Evolutionary conservation across 2,113 vertebrate species (phyloP).

Genomic region (Leptodactylus fuscus): DNA sequence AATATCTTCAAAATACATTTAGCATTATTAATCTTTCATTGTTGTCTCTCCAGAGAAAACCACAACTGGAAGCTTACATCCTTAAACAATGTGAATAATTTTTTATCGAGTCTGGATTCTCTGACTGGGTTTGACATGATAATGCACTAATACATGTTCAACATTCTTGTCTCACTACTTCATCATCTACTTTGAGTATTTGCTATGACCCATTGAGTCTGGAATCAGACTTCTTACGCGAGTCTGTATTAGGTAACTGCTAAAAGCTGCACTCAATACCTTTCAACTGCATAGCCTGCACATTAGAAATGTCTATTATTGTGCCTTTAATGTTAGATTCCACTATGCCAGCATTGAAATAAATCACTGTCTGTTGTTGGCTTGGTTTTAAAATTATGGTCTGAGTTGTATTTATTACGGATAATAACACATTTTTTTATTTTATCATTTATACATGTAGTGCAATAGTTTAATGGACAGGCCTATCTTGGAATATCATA

Average conservation of each 20-base stretch:
- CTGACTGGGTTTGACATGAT: constrained; percentile 41
- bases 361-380: not conserved
- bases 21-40: constrained; percentile 6
- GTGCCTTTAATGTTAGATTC: constrained; percentile 8
- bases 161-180: constrained; percentile 48
- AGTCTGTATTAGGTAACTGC: constrained; percentile 38
- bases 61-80: constrained; percentile 7
- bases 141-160: constrained; percentile 43
- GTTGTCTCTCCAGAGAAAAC: not conserved
- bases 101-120: constrained; percentile 26
- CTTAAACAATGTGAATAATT: constrained; percentile 31
- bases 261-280: constrained; percentile 13
- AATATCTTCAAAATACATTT: not conserved
- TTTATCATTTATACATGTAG: too few species aligned
- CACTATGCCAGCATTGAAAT: not conserved
- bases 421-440: too few species aligned
- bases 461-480: too few species aligned
- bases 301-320: constrained; percentile 6
- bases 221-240: not conserved
- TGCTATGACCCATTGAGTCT: constrained; percentile 39
- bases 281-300: not conserved
- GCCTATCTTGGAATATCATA: too few species aligned
- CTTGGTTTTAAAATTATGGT: not conserved
- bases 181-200: constrained; percentile 37
- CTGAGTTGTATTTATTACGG: not conserved